Percentiles rank a stretch among this genome's conserved stretches.
These are phyloP conservation scores for Zaprionus camerounensis DNA, from an alignment of 1,140 invertebrate species.

Conservation along the genomic window DNA sequence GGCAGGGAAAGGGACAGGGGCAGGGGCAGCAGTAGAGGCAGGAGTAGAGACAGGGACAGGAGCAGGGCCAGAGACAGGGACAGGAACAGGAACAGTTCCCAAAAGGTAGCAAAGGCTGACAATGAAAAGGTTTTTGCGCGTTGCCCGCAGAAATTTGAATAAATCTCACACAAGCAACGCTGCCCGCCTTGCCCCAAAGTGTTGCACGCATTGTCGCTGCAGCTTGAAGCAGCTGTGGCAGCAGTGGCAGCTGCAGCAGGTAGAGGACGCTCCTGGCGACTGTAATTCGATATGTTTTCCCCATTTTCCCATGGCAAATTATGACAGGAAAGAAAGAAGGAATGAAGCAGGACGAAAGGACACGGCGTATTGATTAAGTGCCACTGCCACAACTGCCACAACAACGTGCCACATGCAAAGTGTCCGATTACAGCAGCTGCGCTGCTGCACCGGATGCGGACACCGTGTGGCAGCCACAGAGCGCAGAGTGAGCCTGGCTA, in stretches of 20 bases:
- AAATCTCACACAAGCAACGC: constrained; percentile 49
- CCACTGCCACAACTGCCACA: constrained; percentile 33
- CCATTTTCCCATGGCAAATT: constrained; percentile 44
- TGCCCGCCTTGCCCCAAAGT: constrained; percentile 18
- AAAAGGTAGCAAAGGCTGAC: not conserved
- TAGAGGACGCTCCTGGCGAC: not conserved
- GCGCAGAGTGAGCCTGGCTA: not conserved
- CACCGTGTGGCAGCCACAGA: constrained; percentile 12
- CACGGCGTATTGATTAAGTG: constrained; percentile 39
- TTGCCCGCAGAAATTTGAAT: constrained; percentile 75
- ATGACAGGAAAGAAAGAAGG: not conserved
- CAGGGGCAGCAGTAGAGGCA: not conserved
- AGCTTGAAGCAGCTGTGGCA: constrained; percentile 26
- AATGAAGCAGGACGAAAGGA: constrained; percentile 1
- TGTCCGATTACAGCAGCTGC: constrained; percentile 75
- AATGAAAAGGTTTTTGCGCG: constrained; percentile 13
- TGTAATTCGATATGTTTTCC: constrained; percentile 1
- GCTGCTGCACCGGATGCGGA: constrained; percentile 54
- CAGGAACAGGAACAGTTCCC: no score
- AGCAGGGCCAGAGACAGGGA: no score
- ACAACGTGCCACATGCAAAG: constrained; percentile 67
- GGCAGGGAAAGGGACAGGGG: not conserved
- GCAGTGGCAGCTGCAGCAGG: constrained; percentile 22
- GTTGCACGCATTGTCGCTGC: constrained; percentile 50
- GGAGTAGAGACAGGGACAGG: not conserved